Evolutionary conservation across 2,797 vertebrate genomes (phyloP).

Genomic region (Lepilemur ruficaudatus): DNA sequence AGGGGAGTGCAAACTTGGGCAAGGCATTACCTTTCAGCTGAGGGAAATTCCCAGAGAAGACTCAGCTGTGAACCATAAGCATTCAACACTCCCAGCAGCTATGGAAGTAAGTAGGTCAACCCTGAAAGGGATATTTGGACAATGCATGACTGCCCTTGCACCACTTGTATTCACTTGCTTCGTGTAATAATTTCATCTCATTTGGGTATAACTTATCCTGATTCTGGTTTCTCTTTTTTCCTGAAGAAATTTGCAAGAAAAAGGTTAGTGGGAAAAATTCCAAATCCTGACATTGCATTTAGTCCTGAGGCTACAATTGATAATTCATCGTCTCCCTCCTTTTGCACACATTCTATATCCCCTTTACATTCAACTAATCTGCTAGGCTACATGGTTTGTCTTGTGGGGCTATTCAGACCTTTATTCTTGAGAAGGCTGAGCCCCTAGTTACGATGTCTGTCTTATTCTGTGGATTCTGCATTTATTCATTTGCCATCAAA

Average conservation of each 20-base stretch:
- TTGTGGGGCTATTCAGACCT: neutral
- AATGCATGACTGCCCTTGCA: neutral
- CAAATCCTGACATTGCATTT: neutral
- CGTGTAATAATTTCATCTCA: neutral
- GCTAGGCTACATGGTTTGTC: neutral
- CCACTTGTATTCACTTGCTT: neutral
- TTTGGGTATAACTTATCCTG: neutral
- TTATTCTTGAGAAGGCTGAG: neutral
- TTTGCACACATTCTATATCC: neutral
- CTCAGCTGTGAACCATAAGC: neutral
- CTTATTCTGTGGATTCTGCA: neutral
- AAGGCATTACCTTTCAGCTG: neutral
- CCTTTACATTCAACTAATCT: neutral
- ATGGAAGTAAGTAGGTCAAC: neutral
- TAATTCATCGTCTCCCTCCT: neutral
- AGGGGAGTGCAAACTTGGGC: neutral
- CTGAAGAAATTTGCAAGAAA: neutral
- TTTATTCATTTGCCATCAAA: neutral
- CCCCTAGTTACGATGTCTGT: neutral
- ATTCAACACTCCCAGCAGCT: neutral
- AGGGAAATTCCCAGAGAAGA: neutral
- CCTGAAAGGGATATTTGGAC: neutral
- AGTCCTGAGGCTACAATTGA: neutral
- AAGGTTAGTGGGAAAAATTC: neutral
- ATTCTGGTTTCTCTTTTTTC: neutral